These are phyloP conservation scores for Siphamia tubifer DNA, from an alignment of 2,113 vertebrate genomes.

Conservation along the genomic window DNA sequence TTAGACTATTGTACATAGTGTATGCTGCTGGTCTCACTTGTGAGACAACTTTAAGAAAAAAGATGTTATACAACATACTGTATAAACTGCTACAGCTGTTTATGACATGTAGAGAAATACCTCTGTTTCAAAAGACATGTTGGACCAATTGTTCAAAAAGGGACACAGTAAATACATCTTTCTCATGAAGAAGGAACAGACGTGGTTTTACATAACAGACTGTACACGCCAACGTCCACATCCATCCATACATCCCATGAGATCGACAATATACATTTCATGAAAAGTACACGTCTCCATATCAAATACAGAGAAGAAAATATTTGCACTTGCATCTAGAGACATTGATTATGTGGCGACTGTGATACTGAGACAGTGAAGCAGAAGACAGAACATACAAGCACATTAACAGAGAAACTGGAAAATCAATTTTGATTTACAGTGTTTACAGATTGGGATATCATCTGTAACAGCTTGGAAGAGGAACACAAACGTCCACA, in stretches of 20 bases:
- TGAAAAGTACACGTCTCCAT: slow-evolving; percentile 65
- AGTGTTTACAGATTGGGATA: slow-evolving; percentile 61
- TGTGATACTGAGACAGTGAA: slow-evolving; percentile 55
- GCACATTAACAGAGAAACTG: slow-evolving; percentile 51
- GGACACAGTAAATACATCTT: slow-evolving; percentile 65
- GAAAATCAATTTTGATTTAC: slow-evolving; percentile 65
- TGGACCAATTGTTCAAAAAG: slow-evolving; percentile 71
- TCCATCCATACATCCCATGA: slow-evolving; percentile 42
- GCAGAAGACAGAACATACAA: slow-evolving; percentile 54
- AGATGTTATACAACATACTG: slow-evolving; percentile 73
- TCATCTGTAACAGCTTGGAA: slow-evolving; percentile 54
- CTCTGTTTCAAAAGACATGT: slow-evolving; percentile 72
- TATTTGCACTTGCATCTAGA: slow-evolving; percentile 69
- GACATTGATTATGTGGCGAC: slow-evolving; percentile 63
- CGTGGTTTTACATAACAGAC: slow-evolving; percentile 48
- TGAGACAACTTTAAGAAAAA: slow-evolving; percentile 67
- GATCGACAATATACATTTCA: slow-evolving; percentile 66
- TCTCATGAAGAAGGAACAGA: slow-evolving; percentile 54
- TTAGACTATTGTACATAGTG: slow-evolving; percentile 73
- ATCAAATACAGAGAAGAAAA: slow-evolving; percentile 73
- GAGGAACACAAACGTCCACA: slow-evolving; percentile 45
- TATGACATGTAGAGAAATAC: slow-evolving; percentile 71
- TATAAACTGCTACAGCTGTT: slow-evolving; percentile 77
- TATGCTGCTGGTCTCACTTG: slow-evolving; percentile 67
- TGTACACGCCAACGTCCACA: slow-evolving; percentile 57